Percentiles rank a stretch among this genome's conserved stretches.
phyloP scores from a whole-genome alignment of 1,140 invertebrate genomes.

The Drusus annulatus region DNA sequence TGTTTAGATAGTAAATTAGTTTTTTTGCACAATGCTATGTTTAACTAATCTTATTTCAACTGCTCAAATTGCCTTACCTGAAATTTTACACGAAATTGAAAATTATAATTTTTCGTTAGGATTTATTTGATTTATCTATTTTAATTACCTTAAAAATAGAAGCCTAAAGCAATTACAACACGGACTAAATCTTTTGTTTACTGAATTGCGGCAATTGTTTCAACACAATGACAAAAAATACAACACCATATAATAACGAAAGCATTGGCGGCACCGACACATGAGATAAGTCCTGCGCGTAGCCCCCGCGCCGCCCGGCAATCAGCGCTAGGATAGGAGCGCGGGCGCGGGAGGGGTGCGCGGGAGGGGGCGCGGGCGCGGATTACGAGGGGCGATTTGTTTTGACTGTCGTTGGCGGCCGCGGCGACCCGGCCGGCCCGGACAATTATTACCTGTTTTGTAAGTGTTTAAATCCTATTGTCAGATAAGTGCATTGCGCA shows the following conservation, averaged over 20 bases:
- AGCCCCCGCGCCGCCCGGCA: not conserved
- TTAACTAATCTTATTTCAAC: too few relatives aligned
- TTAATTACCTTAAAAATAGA: too few relatives aligned
- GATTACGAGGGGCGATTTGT: slow-evolving; percentile 44
- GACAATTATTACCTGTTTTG: slow-evolving; percentile 59
- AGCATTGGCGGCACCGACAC: slow-evolving; percentile 3
- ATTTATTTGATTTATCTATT: too few relatives aligned
- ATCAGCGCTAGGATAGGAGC: slow-evolving; percentile 3
- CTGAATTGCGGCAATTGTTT: not conserved
- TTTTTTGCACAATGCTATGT: too few relatives aligned
- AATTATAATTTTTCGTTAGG: too few relatives aligned
- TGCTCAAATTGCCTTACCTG: too few relatives aligned
- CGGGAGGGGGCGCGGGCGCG: too few relatives aligned
- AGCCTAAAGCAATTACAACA: too few relatives aligned
- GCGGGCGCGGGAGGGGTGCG: too few relatives aligned
- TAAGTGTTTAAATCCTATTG: slow-evolving; percentile 57
- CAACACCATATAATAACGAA: not conserved
- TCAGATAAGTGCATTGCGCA: slow-evolving; percentile 50
- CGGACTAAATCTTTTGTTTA: too few relatives aligned
- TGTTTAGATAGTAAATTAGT: too few relatives aligned
- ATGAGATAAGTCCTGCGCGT: not conserved
- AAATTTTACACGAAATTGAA: too few relatives aligned
- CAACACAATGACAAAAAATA: not conserved
- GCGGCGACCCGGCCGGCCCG: not conserved
- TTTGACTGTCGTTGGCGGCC: slow-evolving; percentile 41